Evolutionary conservation across 1,140 invertebrate genomes (phyloP).

Genomic region (Drosophila aff.): DNA sequence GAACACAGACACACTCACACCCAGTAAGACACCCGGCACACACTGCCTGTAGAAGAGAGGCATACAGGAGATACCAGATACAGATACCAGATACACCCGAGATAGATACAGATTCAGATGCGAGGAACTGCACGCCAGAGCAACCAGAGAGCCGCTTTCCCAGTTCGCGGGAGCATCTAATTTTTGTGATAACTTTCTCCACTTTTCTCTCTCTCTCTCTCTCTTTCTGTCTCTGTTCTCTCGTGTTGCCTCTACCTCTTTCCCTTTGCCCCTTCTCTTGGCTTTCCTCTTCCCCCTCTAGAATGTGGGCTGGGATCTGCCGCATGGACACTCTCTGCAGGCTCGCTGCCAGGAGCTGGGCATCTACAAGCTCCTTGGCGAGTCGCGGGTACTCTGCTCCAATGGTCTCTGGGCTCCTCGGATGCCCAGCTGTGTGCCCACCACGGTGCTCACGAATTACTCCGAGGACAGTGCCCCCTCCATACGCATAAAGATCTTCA

Average conservation of each 20-base stretch:
- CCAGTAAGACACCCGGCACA: slow-evolving; percentile 19
- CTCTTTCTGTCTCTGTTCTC: slow-evolving; percentile 1
- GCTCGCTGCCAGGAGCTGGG: slow-evolving; percentile 92
- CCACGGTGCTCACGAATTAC: slow-evolving; percentile 93
- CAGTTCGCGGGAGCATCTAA: slow-evolving; percentile 30
- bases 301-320: slow-evolving; percentile 85
- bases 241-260: background rate
- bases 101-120: slow-evolving; percentile 29
- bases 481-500: slow-evolving; percentile 91
- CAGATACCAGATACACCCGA: slow-evolving; percentile 13
- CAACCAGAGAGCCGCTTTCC: slow-evolving; percentile 32
- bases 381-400: slow-evolving; percentile 89
- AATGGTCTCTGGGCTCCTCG: slow-evolving; percentile 92
- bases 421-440: slow-evolving; percentile 91
- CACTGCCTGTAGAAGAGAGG: background rate
- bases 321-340: slow-evolving; percentile 90
- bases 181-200: slow-evolving; percentile 53
- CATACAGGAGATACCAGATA: slow-evolving; percentile 8
- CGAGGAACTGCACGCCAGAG: slow-evolving; percentile 46
- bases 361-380: slow-evolving; percentile 91
- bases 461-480: slow-evolving; percentile 94
- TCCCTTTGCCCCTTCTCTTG: background rate
- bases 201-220: slow-evolving; percentile 46
- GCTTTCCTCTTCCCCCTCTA: slow-evolving; percentile 20
- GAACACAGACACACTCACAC: slow-evolving; percentile 32